Evolutionary conservation across 2,113 vertebrate genomes (phyloP).

Genomic region (Sprattus sprattus): DNA sequence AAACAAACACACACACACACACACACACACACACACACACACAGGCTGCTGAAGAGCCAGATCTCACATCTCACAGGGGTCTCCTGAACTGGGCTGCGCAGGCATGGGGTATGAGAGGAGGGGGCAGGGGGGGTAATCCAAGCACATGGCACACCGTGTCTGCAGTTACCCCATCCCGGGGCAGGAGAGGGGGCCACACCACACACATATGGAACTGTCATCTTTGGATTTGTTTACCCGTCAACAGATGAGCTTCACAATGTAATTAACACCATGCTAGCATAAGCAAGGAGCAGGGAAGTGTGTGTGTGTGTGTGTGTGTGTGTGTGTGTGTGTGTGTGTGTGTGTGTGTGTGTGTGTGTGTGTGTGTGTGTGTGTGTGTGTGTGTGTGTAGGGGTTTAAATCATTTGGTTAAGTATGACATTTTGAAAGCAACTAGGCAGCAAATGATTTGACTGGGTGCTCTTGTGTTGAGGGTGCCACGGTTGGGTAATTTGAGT

Average conservation of each 20-base stretch:
- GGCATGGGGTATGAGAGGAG: not conserved
- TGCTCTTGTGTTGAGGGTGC: too few relatives aligned
- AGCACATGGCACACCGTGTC: not conserved
- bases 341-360: not conserved
- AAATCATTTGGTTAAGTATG: not conserved
- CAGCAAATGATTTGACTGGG: not conserved
- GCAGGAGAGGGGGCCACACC: not conserved
- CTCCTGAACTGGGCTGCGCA: not conserved
- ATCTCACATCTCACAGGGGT: not conserved
- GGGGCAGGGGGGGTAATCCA: too few relatives aligned
- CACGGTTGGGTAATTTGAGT: not conserved
- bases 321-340: not conserved
- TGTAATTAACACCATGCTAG: not conserved
- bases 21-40: too few relatives aligned
- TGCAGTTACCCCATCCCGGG: too few relatives aligned
- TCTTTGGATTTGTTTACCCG: not conserved
- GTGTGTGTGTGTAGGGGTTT: not conserved
- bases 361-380: not conserved
- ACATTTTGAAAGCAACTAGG: not conserved
- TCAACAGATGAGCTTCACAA: not conserved
- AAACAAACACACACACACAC: too few relatives aligned
- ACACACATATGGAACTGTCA: not conserved
- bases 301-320: not conserved
- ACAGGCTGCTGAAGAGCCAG: conserved; percentile 15
- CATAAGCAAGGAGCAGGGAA: not conserved